A percentile compares a stretch with the other conserved stretches of the same genome.
These are phyloP conservation scores for Dascillus cervinus DNA, from an alignment of 2,888 invertebrate species.

Conservation along the genomic window DNA sequence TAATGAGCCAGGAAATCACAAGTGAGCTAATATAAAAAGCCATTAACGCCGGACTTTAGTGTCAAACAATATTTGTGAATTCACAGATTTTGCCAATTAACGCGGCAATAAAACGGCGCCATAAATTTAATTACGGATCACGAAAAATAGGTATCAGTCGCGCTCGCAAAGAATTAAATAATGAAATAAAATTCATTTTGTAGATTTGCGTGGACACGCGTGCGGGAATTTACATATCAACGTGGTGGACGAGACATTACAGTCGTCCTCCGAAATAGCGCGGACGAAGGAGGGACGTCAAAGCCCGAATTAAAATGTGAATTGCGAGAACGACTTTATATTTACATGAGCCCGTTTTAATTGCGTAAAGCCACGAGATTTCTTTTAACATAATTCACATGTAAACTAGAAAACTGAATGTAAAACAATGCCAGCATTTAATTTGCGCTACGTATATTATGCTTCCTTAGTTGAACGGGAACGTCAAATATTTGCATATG, in stretches of 20 bases:
- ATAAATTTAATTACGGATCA: too few relatives aligned
- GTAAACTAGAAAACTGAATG: conserved; percentile 30
- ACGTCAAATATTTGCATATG: conserved; percentile 12
- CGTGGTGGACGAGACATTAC: conserved; percentile 19
- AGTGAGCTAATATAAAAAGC: too few relatives aligned
- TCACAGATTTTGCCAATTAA: too few relatives aligned
- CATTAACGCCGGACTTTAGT: too few relatives aligned
- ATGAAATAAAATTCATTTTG: conserved; percentile 31
- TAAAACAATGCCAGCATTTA: conserved; percentile 29
- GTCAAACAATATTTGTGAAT: too few relatives aligned
- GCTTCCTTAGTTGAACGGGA: too few relatives aligned
- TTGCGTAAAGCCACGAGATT: conserved; percentile 31
- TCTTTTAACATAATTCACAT: conserved; percentile 34
- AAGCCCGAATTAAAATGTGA: conserved; percentile 1
- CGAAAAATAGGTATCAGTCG: too few relatives aligned
- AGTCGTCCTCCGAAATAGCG: conserved; percentile 15
- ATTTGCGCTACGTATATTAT: conserved; percentile 22
- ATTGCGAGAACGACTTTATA: conserved; percentile 6
- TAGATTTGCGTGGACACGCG: conserved; percentile 31
- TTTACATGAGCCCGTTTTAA: conserved; percentile 29
- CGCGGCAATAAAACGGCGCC: too few relatives aligned
- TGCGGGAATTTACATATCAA: conserved; percentile 30
- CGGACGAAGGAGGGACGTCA: conserved; percentile 4
- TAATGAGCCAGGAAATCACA: too few relatives aligned
- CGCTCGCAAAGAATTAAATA: too few relatives aligned